Evolutionary conservation across 2,113 vertebrate species (phyloP), one percentile per base, ranked within the genome.

Genomic region (Sialia sialis): DNA sequence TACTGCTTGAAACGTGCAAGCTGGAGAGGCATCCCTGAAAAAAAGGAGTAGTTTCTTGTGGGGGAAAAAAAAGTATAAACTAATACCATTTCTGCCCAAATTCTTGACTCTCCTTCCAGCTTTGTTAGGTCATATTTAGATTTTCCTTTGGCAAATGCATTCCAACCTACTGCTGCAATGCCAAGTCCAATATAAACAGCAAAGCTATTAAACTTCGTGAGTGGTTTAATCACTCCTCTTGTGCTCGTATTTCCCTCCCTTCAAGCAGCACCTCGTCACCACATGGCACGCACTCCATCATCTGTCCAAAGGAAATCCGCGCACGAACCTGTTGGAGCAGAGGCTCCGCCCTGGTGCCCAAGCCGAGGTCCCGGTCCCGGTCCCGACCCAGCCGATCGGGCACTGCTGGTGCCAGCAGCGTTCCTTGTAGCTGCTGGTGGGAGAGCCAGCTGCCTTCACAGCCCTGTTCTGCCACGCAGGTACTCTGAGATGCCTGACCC

Each of bases 371-470:
- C 16, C 38, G 30, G 39, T 14, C 1, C 49, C 52, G 16, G 21
- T 23, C 0, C 12, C 5, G 1, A 22, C 1, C 3, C 58, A 0
- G 5, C 4, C 0, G 36, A 1, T 11, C 11, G 0, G 60, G 54
- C 27, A 0, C 58, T 36, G 49, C 68, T 3, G 27, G n/a, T 27
- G 48, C 0, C 4, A n/a, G 14, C 4, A 2, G 32, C 1, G 2
- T 2, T 15, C 60, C 44, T 1, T 3, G 52, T 0, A 20, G 13
- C 74, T 44, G 41, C 82, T 21, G 0, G 0, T 13, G 72, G 39
- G 43, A 19, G 15, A 34, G 19, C 23, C 76, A 2, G 25, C 3
- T 22, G 38, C 2, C 29, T 10, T 7, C 39, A 5, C 2, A 21
- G 63, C 43, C 34, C 51, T n/a, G 0, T 6, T 51, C 36, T 36